These are phyloP conservation scores for Nemapogon koenigi DNA, from an alignment of 2,888 invertebrate genomes.

Conservation along the genomic window DNA sequence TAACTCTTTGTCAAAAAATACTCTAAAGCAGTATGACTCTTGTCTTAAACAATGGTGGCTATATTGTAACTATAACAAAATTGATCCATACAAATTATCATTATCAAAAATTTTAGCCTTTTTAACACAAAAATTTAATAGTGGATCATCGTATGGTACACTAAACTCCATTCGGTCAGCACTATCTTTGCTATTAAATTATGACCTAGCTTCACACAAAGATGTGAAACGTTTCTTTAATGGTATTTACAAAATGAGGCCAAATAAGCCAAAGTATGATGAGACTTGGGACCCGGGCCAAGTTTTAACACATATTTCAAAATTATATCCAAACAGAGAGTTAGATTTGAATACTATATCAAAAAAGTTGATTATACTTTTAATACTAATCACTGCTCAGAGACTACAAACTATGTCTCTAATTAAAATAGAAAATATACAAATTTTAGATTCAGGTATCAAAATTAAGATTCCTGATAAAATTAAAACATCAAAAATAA, in stretches of 20 bases:
- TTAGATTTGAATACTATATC: neutral
- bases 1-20: neutral
- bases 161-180: too few relatives aligned
- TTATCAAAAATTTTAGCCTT: neutral
- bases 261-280: slow-evolving; percentile 6
- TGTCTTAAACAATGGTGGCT: slow-evolving; percentile 1
- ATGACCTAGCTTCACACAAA: neutral
- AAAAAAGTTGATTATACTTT: slow-evolving; percentile 1
- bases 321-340: too few relatives aligned
- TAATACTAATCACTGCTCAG: neutral
- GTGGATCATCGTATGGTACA: neutral
- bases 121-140: slow-evolving; percentile 1
- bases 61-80: neutral
- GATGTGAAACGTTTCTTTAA: slow-evolving; percentile 3
- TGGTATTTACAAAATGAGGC: slow-evolving; percentile 7
- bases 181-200: neutral
- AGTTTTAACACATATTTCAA: neutral
- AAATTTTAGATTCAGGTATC: too few relatives aligned
- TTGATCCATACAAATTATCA: neutral
- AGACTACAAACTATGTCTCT: neutral
- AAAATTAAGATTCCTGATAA: neutral
- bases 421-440: neutral
- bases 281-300: slow-evolving; percentile 4
- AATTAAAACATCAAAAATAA: neutral
- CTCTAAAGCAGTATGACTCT: slow-evolving; percentile 2